Conservation (phyloP, 2,888 invertebrate genomes). For the Steromphala cineraria region DNA sequence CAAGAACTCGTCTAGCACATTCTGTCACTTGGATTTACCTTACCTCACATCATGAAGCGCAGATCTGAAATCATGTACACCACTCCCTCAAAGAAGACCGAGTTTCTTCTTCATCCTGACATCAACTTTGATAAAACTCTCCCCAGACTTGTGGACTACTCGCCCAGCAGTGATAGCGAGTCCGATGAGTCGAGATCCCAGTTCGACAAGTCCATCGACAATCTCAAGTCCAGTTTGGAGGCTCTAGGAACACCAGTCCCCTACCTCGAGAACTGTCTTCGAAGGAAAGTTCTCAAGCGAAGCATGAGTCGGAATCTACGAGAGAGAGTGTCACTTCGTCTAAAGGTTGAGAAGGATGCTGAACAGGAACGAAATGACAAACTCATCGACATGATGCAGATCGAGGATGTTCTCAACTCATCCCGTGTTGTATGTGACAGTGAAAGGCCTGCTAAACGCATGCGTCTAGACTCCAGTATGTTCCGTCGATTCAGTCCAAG, state of each 20-base stretch:
- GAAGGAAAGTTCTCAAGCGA: conserved; percentile 3
- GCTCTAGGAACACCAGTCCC: not conserved
- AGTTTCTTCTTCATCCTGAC: conserved; percentile 3
- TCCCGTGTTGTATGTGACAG: not conserved
- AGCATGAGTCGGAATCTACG: conserved; percentile 10
- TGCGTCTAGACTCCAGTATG: not conserved
- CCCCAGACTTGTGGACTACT: not conserved
- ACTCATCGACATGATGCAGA: not conserved
- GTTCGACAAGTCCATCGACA: conserved; percentile 14
- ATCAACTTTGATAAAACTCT: not conserved
- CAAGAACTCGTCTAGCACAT: not conserved
- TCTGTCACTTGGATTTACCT: not conserved
- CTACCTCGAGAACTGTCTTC: not conserved
- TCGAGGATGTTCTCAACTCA: not conserved
- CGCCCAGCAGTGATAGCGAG: not conserved
- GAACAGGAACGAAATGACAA: not conserved
- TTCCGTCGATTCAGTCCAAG: conserved; percentile 9
- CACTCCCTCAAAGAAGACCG: not conserved
- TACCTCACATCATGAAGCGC: not conserved
- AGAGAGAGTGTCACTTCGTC: not conserved
- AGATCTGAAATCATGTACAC: conserved; percentile 15
- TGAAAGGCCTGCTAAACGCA: not conserved
- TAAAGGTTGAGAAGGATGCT: not conserved
- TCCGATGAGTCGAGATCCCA: not conserved
- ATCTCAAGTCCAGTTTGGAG: conserved; percentile 6